A percentile compares a stretch with the other conserved stretches of the same genome.
These are phyloP conservation scores for Pseudomyrmex pallidus DNA, from an alignment of 1,140 invertebrate genomes.

Conservation along the genomic window DNA sequence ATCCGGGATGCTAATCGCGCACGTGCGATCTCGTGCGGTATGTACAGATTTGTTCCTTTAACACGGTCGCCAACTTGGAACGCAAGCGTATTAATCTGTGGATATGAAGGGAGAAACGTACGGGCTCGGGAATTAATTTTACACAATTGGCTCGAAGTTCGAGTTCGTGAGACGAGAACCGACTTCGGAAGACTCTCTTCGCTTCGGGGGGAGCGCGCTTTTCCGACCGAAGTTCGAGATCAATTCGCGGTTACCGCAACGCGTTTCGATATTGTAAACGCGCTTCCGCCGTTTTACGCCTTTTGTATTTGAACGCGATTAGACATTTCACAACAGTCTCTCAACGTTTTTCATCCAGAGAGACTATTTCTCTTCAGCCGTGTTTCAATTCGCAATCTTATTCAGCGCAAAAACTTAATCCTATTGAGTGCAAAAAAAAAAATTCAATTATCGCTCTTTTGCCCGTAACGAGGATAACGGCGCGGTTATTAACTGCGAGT, in stretches of 20 bases:
- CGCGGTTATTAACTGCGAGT: conserved; percentile 5
- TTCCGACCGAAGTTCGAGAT: conserved; percentile 5
- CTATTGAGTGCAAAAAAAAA: not conserved
- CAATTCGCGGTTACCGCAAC: not conserved
- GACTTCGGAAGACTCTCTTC: not conserved
- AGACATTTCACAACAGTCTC: too few relatives aligned
- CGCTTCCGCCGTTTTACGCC: not conserved
- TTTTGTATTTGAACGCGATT: too few relatives aligned
- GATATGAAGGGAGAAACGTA: conserved; percentile 34
- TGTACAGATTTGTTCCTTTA: conserved; percentile 34
- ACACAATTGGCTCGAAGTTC: conserved; percentile 45
- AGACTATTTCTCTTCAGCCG: not conserved
- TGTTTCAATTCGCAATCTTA: too few relatives aligned
- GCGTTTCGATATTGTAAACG: not conserved
- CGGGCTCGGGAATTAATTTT: conserved; percentile 46
- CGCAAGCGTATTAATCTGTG: conserved; percentile 49
- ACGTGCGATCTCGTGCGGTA: conserved; percentile 20
- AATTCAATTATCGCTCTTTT: not conserved
- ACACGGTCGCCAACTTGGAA: conserved; percentile 40
- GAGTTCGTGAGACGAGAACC: not conserved
- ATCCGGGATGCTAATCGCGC: conserved; percentile 17
- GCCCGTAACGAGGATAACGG: not conserved
- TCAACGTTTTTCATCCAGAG: too few relatives aligned
- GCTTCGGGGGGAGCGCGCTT: not conserved
- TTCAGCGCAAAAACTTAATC: not conserved